A percentile compares a stretch with the other conserved stretches of the same genome.
Conservation (phyloP, 2,113 vertebrate genomes). For the Python bivittatus region DNA sequence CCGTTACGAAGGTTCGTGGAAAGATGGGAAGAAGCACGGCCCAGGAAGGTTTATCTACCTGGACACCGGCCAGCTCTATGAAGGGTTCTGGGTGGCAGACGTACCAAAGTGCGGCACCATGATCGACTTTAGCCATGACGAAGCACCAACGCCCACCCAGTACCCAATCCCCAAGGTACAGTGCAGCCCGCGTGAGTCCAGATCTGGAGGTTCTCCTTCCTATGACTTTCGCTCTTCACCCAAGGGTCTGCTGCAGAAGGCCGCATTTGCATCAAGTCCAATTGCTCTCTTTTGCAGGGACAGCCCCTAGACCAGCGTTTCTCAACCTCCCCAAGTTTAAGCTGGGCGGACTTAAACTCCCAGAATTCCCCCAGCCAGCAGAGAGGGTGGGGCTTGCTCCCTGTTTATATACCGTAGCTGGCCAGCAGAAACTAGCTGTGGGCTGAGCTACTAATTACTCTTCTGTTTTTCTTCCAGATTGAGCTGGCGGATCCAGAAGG, state of each 20-base stretch:
- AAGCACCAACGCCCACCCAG: slow-evolving; percentile 72
- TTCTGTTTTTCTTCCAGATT: slow-evolving; percentile 69
- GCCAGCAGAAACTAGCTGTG: too few species aligned
- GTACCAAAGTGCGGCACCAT: slow-evolving; percentile 85
- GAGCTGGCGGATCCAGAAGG: slow-evolving; percentile 75
- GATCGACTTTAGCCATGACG: slow-evolving; percentile 76
- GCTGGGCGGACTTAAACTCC: not conserved
- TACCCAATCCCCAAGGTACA: slow-evolving; percentile 88
- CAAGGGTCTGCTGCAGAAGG: too few species aligned
- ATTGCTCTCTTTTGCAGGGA: too few species aligned
- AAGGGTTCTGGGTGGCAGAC: slow-evolving; percentile 86
- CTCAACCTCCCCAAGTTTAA: not conserved
- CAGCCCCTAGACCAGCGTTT: not conserved
- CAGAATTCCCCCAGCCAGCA: not conserved
- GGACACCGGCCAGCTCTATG: slow-evolving; percentile 83
- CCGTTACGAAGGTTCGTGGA: slow-evolving; percentile 86
- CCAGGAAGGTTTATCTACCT: slow-evolving; percentile 80
- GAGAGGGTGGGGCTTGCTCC: not conserved
- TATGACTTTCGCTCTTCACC: not conserved
- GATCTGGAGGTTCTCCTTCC: not conserved
- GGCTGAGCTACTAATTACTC: not conserved
- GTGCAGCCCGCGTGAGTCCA: accelerated
- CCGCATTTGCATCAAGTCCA: too few species aligned
- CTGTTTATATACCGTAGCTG: not conserved
- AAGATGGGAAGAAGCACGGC: slow-evolving; percentile 84